Evolutionary conservation across 1,140 invertebrate genomes (phyloP), one percentile per base, ranked within the genome.

Genomic region (Anoplophora glabripennis): DNA sequence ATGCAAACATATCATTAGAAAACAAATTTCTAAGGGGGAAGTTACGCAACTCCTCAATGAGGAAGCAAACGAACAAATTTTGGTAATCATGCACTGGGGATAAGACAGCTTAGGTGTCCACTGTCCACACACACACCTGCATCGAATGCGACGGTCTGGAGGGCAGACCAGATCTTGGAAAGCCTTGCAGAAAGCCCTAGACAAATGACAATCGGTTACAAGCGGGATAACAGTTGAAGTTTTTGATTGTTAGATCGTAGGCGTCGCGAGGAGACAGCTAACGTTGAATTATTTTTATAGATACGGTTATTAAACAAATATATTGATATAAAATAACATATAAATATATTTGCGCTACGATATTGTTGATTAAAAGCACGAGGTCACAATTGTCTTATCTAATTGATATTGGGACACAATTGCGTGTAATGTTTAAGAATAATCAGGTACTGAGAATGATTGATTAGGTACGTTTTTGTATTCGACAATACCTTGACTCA

Each of bases 141-240:
- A 76, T 70, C 33, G 73, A 69, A 67, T 73, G 74, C 33, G 72
- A 67, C 53, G 70, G 70, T 71, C 74, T 72, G 48, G 71, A 62
- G 53, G 68, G 62, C 47, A 75, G 45, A 57, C 66, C 60, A 37
- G 73, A 65, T 57, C 74, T 70, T 47, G 73, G 67, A 65, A 74
- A 76, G 51, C 72, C 71, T 68, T 76, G 74, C 12, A 76, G 72
- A 65, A 76, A 72, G 40, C 74, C 74, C 74, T 76, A 70, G 52
- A 71, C 15, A 60, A 59, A 28, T 28, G 21, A 28, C 21, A 28
- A 28, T 28, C 21, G 21, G 21, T 41, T 12, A 41, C 15, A n/a
- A n/a, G n/a, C 38, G 2, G 2, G n/a, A 15, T 3, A 41, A 41
- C 38, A 41, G 4, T 41, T 41, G n/a, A 41, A 41, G 2, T 41